These are phyloP conservation scores for Serilophus lunatus DNA, from an alignment of 2,113 vertebrate genomes.

Conservation along the genomic window DNA sequence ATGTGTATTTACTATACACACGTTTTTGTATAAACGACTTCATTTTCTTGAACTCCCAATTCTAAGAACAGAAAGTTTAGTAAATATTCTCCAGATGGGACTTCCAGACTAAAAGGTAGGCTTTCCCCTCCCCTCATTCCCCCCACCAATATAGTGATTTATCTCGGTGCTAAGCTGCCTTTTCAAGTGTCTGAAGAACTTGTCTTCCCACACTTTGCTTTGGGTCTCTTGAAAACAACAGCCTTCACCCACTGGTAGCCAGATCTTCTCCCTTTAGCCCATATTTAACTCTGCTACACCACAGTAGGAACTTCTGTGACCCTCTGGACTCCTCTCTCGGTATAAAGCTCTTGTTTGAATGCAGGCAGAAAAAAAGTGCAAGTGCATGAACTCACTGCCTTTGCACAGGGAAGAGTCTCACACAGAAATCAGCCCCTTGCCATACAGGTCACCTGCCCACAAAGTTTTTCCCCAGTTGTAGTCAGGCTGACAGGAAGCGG, in stretches of 20 bases:
- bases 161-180: neutral
- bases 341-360: neutral
- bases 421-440: neutral
- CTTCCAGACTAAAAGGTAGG: neutral
- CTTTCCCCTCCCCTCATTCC: no score
- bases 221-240: neutral
- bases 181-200: neutral
- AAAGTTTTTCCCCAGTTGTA: neutral
- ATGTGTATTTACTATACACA: neutral
- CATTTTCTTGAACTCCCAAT: neutral
- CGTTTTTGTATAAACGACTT: neutral
- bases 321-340: neutral
- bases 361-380: neutral
- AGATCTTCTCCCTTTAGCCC: neutral
- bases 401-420: rapidly evolving
- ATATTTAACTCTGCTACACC: neutral
- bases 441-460: neutral
- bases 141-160: neutral
- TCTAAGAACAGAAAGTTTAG: neutral
- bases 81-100: neutral
- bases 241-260: neutral
- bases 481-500: neutral
- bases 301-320: neutral
- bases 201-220: neutral
- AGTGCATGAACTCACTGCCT: neutral